These are phyloP conservation scores for Enteromius fasciolatus DNA, from an alignment of 2,797 vertebrate species.

Conservation along the genomic window DNA sequence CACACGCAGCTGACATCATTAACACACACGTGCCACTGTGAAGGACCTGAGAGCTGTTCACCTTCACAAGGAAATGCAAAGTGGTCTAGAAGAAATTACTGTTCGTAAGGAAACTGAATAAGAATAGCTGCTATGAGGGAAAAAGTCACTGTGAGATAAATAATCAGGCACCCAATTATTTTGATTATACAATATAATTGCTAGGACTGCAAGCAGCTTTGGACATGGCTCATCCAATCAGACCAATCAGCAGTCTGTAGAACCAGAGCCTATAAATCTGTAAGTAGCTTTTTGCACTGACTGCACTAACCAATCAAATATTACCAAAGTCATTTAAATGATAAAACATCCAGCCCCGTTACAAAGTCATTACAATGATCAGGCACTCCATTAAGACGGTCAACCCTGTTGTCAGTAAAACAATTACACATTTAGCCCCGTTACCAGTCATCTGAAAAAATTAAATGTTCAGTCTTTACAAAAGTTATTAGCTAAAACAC, in stretches of 20 bases:
- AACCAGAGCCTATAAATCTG: background rate
- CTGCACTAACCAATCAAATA: no score
- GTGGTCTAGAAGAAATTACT: slow-evolving; percentile 4
- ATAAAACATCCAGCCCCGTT: background rate
- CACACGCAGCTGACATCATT: slow-evolving; percentile 51
- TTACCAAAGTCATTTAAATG: background rate
- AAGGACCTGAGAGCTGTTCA: background rate
- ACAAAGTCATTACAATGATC: no score
- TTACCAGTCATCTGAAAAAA: no score
- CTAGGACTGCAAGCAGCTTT: background rate
- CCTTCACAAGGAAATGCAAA: slow-evolving; percentile 46
- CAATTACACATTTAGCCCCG: no score
- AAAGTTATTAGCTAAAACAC: no score
- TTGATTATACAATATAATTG: background rate
- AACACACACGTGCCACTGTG: slow-evolving; percentile 40
- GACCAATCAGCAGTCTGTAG: background rate
- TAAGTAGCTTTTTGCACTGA: background rate
- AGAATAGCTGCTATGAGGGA: background rate
- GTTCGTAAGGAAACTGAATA: background rate
- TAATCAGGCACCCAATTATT: background rate
- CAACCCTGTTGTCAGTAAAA: no score
- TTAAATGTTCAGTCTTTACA: no score
- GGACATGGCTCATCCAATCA: background rate
- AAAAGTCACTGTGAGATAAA: background rate
- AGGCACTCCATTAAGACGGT: no score